Percentiles rank a stretch among this genome's conserved stretches.
Evolutionary conservation across 1,140 invertebrate genomes (phyloP).

Genomic region (Brachionus koreanus): DNA sequence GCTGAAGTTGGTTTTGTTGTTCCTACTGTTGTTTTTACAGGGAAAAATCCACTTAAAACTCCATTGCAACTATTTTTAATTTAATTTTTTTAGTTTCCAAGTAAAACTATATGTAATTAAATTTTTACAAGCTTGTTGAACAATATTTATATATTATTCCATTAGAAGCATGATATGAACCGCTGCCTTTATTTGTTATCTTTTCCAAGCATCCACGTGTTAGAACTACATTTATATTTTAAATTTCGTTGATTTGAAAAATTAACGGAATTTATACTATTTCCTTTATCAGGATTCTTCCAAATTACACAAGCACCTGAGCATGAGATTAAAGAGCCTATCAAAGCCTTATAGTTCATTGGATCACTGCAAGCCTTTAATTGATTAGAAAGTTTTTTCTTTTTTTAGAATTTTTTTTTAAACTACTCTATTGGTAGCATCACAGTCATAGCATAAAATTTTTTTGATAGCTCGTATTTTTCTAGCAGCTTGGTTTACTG

Average conservation of each 20-base stretch:
- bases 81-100: neutral
- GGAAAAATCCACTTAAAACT: neutral
- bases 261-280: neutral
- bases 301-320: constrained; percentile 8
- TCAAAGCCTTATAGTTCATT: neutral
- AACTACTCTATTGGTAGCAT: neutral
- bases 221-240: neutral
- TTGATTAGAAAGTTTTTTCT: neutral
- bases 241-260: neutral
- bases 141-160: constrained; percentile 6
- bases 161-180: neutral
- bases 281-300: neutral
- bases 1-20: neutral
- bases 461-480: neutral
- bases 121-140: constrained; percentile 18
- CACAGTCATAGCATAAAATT: constrained; percentile 17
- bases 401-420: neutral
- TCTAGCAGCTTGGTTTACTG: neutral
- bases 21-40: neutral
- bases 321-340: neutral
- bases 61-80: neutral
- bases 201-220: neutral
- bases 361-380: neutral
- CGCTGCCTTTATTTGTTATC: neutral
- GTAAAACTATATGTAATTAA: neutral